phyloP scores from a whole-genome alignment of 2,797 vertebrate genomes.

The Sebastes alutus region DNA sequence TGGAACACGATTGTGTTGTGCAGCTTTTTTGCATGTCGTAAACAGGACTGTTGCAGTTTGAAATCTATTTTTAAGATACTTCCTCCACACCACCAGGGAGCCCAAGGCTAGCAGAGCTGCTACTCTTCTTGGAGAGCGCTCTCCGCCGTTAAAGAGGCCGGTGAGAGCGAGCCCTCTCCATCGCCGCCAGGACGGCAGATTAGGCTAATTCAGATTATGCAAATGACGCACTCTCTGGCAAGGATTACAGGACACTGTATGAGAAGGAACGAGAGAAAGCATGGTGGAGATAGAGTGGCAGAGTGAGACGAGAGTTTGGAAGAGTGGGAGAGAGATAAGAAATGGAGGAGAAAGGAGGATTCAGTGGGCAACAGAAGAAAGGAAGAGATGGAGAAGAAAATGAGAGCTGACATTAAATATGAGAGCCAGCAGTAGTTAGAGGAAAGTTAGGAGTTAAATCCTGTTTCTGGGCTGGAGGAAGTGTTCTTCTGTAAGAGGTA shows the following conservation, averaged over 20 bases:
- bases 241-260: constrained; percentile 66
- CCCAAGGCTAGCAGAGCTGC: background rate
- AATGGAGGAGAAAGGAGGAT: constrained; percentile 16
- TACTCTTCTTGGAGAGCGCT: constrained; percentile 26
- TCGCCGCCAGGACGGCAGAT: constrained; percentile 64
- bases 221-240: constrained; percentile 60
- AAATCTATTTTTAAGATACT: constrained; percentile 41
- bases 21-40: constrained; percentile 14
- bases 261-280: constrained; percentile 26
- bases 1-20: constrained; percentile 28
- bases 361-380: constrained; percentile 36
- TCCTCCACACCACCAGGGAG: background rate
- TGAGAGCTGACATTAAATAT: constrained; percentile 17
- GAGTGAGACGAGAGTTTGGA: constrained; percentile 39
- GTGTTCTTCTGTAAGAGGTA: constrained; percentile 10
- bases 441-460: constrained; percentile 26
- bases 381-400: constrained; percentile 12
- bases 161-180: constrained; percentile 35
- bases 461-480: constrained; percentile 7
- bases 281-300: background rate
- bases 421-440: constrained; percentile 4
- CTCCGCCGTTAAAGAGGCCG: constrained; percentile 8
- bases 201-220: constrained; percentile 82
- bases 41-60: constrained; percentile 20
- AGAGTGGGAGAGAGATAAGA: constrained; percentile 43